Evolutionary conservation across 2,888 invertebrate species (phyloP).

Genomic region (Exephanes ischioxanthus): DNA sequence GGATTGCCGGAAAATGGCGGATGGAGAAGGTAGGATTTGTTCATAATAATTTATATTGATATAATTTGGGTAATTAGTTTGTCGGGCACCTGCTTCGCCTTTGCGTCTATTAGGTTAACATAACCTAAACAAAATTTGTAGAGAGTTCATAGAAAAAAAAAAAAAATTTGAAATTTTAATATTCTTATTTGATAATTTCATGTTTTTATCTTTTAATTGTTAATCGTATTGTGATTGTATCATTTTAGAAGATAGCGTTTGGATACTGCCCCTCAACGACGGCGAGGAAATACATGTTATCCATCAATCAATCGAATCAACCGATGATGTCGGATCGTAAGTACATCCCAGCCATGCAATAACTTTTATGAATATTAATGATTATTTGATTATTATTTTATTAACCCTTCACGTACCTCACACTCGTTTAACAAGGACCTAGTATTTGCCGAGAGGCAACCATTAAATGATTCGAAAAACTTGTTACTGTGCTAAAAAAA

Average conservation of each 20-base stretch:
- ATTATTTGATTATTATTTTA: too few species aligned
- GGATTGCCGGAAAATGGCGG: not conserved
- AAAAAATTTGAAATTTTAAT: not conserved
- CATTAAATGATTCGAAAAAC: too few species aligned
- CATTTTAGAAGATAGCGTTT: constrained; percentile 11
- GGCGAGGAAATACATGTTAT: not conserved
- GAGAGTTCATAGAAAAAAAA: constrained; percentile 4
- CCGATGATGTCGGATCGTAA: not conserved
- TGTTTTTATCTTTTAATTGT: constrained; percentile 8
- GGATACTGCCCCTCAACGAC: not conserved
- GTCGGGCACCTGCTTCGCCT: not conserved
- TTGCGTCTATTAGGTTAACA: constrained; percentile 6
- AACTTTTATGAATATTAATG: not conserved
- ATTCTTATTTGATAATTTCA: too few species aligned
- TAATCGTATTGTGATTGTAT: not conserved
- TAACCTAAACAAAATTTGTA: constrained; percentile 8
- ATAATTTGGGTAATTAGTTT: not conserved
- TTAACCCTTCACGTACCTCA: too few species aligned
- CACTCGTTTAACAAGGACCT: too few species aligned
- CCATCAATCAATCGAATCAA: not conserved
- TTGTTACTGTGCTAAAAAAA: too few species aligned
- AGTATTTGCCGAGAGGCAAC: too few species aligned
- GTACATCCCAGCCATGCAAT: not conserved
- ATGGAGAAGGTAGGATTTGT: constrained; percentile 14
- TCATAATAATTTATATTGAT: constrained; percentile 4